A percentile compares a stretch with the other conserved stretches of the same genome.
phyloP scores from a whole-genome alignment of 1,140 invertebrate genomes.

The Hesperophylax magnus region DNA sequence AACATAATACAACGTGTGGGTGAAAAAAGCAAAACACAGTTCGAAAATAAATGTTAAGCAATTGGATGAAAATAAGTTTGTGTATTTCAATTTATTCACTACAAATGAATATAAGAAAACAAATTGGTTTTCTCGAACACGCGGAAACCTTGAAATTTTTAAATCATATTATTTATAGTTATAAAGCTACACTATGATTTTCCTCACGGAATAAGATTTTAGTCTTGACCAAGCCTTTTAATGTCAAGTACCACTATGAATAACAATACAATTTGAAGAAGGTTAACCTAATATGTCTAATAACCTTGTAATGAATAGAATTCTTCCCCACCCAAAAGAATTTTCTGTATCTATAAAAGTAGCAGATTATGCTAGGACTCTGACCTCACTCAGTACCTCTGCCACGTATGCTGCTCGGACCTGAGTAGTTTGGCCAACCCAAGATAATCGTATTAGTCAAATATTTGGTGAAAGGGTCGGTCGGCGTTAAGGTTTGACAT shows the following conservation, averaged over 20 bases:
- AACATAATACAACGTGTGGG: too few relatives aligned
- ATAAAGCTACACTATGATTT: not conserved
- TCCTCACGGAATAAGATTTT: not conserved
- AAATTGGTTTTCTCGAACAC: too few relatives aligned
- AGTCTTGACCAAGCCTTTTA: not conserved
- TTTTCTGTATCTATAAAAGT: not conserved
- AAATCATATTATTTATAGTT: too few relatives aligned
- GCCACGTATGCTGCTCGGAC: constrained; percentile 23
- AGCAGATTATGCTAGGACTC: not conserved
- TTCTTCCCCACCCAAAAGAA: not conserved
- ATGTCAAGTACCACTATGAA: not conserved
- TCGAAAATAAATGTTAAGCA: too few relatives aligned
- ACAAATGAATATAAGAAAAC: too few relatives aligned
- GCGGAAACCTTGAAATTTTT: too few relatives aligned
- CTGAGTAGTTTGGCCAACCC: constrained; percentile 23
- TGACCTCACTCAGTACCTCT: constrained; percentile 30
- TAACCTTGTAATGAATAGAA: not conserved
- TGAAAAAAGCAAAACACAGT: too few relatives aligned
- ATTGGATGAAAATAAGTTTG: too few relatives aligned
- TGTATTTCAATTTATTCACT: too few relatives aligned
- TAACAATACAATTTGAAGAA: too few relatives aligned
- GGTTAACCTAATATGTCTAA: too few relatives aligned
- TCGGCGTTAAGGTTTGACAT: constrained; percentile 30
- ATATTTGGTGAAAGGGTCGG: constrained; percentile 46
- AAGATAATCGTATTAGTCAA: constrained; percentile 53